Conservation (phyloP, 2,888 invertebrate genomes). For the Amiota mariae region DNA sequence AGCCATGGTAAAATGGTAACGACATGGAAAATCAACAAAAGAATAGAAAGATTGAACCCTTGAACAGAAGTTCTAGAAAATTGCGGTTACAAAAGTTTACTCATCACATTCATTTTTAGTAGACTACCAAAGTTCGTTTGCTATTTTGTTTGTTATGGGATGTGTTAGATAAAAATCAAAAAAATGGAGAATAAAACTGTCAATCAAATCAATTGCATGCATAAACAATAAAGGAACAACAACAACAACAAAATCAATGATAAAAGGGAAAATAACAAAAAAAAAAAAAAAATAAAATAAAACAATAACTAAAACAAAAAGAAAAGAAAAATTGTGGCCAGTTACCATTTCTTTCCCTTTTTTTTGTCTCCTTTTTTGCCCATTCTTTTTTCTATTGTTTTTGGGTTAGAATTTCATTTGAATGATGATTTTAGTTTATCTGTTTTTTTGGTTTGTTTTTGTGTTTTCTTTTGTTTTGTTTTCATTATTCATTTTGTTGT, state of each 20-base stretch:
- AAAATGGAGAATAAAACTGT: conserved; percentile 60
- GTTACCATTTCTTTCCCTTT: background rate
- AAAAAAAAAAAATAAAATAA: too few species aligned
- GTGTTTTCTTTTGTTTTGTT: conserved; percentile 3
- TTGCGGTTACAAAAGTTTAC: too few species aligned
- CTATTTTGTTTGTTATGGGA: conserved; percentile 37
- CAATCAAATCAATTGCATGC: conserved; percentile 63
- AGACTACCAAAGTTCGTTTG: too few species aligned
- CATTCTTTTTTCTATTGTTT: background rate
- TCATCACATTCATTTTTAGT: too few species aligned
- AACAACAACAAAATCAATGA: background rate
- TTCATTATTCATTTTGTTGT: background rate
- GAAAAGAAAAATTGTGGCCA: background rate
- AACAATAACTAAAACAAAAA: background rate
- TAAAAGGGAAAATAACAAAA: background rate
- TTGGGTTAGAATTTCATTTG: conserved; percentile 9
- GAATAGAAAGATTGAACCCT: conserved; percentile 39
- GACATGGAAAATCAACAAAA: conserved; percentile 28
- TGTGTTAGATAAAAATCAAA: background rate
- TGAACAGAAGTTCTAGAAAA: too few species aligned
- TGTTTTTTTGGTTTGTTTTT: background rate
- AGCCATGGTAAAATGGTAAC: conserved; percentile 34
- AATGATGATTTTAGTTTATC: background rate
- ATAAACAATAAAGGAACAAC: conserved; percentile 32
- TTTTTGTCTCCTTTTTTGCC: background rate